Evolutionary conservation across 1,140 invertebrate species (phyloP).

Genomic region (Frieseomelitta varia): DNA sequence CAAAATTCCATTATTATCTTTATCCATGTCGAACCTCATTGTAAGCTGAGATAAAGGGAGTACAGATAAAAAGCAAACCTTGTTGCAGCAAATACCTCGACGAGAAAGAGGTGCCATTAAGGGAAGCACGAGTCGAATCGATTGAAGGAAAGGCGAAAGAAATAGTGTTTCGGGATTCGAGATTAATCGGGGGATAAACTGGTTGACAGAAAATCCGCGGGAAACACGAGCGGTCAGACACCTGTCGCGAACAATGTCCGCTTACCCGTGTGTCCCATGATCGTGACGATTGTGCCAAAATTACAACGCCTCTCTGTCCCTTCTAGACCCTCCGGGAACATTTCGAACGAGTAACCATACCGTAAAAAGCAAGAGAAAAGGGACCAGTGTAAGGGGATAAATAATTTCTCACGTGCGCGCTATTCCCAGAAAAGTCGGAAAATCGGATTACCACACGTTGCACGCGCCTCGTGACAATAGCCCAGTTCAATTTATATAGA

Average conservation of each 20-base stretch:
- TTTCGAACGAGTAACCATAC: neutral
- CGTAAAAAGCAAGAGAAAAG: neutral
- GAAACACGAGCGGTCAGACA: neutral
- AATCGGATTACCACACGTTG: neutral
- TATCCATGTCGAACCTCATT: neutral
- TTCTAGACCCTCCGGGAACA: neutral
- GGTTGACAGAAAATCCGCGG: neutral
- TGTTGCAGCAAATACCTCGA: neutral
- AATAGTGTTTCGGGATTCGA: neutral
- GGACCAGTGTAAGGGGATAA: neutral
- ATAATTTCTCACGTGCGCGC: neutral
- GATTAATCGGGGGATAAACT: neutral
- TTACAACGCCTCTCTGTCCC: neutral
- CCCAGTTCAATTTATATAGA: neutral
- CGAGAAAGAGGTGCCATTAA: neutral
- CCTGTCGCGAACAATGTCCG: neutral
- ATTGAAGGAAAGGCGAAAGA: neutral
- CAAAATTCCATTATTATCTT: neutral
- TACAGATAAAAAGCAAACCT: too few species aligned
- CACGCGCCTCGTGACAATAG: neutral
- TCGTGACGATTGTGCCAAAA: neutral
- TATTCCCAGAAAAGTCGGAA: too few species aligned
- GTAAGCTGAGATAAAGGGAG: neutral
- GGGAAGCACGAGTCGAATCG: neutral
- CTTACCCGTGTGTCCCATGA: neutral